Evolutionary conservation across 1,140 invertebrate species (phyloP).

Genomic region (Sycophaga agraensis): DNA sequence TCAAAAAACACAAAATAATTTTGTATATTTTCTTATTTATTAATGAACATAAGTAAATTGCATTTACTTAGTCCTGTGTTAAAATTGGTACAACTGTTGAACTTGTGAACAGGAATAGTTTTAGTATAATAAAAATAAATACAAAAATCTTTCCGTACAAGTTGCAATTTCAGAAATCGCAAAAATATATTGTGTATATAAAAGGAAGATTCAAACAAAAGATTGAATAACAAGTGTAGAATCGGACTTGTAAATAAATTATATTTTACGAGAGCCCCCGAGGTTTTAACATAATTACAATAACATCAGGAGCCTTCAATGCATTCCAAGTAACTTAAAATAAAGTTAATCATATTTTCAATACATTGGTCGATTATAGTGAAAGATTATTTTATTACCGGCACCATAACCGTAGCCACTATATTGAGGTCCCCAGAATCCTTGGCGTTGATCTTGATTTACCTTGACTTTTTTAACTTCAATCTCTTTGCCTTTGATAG

Average conservation of each 20-base stretch:
- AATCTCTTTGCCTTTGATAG: slow-evolving; percentile 66
- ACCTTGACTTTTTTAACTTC: slow-evolving; percentile 61
- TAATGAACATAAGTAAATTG: slow-evolving; percentile 28
- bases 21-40: slow-evolving; percentile 31
- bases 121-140: slow-evolving; percentile 23
- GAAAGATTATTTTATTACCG: slow-evolving; percentile 22
- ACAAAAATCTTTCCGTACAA: slow-evolving; percentile 25
- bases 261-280: slow-evolving; percentile 23
- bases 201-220: slow-evolving; percentile 26
- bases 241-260: slow-evolving; percentile 28
- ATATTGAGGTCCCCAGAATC: slow-evolving; percentile 55
- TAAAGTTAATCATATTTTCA: slow-evolving; percentile 16
- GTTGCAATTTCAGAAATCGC: slow-evolving; percentile 21
- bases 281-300: slow-evolving; percentile 32
- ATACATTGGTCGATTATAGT: slow-evolving; percentile 20
- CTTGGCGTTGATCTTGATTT: slow-evolving; percentile 54
- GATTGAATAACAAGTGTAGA: slow-evolving; percentile 26
- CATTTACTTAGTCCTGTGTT: slow-evolving; percentile 10
- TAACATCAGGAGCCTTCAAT: slow-evolving; percentile 26
- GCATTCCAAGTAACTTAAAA: slow-evolving; percentile 14
- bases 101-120: slow-evolving; percentile 13
- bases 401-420: slow-evolving; percentile 50
- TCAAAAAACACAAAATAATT: slow-evolving; percentile 27
- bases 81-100: slow-evolving; percentile 22
- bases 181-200: slow-evolving; percentile 24